Percentiles rank a stretch among this genome's conserved stretches.
Evolutionary conservation across 1,140 invertebrate species (phyloP).

Genomic region (Acromyrmex echinatior): DNA sequence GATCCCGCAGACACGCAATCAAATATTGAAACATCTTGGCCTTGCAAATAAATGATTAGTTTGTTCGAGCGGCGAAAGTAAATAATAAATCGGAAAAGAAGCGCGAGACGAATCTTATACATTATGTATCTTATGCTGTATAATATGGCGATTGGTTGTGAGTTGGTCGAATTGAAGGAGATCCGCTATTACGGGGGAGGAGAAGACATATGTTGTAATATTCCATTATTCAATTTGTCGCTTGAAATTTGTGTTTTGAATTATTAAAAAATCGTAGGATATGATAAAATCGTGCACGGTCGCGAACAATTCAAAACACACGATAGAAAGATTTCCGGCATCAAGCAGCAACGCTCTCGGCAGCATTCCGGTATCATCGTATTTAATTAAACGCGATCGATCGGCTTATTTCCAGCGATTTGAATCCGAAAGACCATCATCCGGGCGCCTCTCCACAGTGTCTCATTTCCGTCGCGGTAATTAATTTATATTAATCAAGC

Average conservation of each 20-base stretch:
- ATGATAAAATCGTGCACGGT: neutral
- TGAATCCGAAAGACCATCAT: conserved; percentile 18
- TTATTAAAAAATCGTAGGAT: conserved; percentile 33
- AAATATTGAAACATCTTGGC: conserved; percentile 42
- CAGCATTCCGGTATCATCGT: conserved; percentile 14
- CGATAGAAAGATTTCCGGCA: conserved; percentile 12
- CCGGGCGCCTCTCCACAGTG: neutral
- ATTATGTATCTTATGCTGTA: conserved; percentile 37
- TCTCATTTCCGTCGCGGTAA: conserved; percentile 34
- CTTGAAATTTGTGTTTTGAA: neutral
- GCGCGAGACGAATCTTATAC: neutral
- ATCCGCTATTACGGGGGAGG: conserved; percentile 5
- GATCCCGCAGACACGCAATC: conserved; percentile 20
- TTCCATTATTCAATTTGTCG: conserved; percentile 33
- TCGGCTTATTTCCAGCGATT: conserved; percentile 45
- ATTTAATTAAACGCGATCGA: conserved; percentile 57
- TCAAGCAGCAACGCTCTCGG: neutral
- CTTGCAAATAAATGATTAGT: conserved; percentile 54
- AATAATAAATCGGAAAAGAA: conserved; percentile 43
- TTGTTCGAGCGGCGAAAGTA: conserved; percentile 21
- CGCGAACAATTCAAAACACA: neutral
- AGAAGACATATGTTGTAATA: conserved; percentile 25
- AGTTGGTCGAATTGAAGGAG: conserved; percentile 20
- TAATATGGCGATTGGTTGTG: conserved; percentile 37
- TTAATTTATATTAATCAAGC: conserved; percentile 61